Base-by-base conservation (phyloP, 2,888 invertebrate genomes). In the Pollenia angustigena region DNA sequence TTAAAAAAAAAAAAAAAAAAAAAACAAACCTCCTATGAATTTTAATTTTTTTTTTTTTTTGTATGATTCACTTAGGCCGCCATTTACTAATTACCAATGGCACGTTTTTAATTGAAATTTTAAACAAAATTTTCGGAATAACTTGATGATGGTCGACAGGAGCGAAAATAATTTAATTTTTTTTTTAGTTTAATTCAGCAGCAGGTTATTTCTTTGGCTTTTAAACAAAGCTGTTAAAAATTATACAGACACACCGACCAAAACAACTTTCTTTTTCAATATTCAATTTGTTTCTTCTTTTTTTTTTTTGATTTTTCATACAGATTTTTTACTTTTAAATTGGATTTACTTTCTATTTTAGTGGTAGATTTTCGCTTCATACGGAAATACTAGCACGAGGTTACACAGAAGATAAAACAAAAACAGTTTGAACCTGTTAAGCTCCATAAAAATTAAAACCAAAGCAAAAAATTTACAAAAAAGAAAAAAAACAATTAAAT, bases 181-280 rank as follows among this genome's bases (percentile, higher is more conserved):
- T 64, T 56, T 64, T 56, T 50, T 32, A 32, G 4, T 32, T 32
- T 74, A 66, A 66, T 58, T 56, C 50, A 81, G 44, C 72, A 75
- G 66, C 74, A 80, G 74, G 74, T 71, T 60, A 52, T 69, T 68
- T 42, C 40, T 60, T 75, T 80, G 54, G 23, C 44, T 66, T 68
- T 66, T 68, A 14, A 50, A 46, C 50, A 40, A 52, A 68, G 50
- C 16, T 16, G 42, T 62, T 40, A 42, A 42, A 72, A 52, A 48
- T 62, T 11, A 62, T 42, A 69, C 14, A n/a, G 16, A n/a, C 46
- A 16, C 42, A 54, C 11, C n/a, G 12, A 74, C 16, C 44, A 54
- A 85, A 85, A 58, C 74, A 60, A 82, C 82, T 87, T 87, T 85
- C 82, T 87, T 85, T 82, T 87, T 85, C 85, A 85, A 85, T 85